Evolutionary conservation across 2,797 vertebrate genomes (phyloP), one percentile per base, ranked within the genome.

Genomic region (Hypotaenidia okinawae): DNA sequence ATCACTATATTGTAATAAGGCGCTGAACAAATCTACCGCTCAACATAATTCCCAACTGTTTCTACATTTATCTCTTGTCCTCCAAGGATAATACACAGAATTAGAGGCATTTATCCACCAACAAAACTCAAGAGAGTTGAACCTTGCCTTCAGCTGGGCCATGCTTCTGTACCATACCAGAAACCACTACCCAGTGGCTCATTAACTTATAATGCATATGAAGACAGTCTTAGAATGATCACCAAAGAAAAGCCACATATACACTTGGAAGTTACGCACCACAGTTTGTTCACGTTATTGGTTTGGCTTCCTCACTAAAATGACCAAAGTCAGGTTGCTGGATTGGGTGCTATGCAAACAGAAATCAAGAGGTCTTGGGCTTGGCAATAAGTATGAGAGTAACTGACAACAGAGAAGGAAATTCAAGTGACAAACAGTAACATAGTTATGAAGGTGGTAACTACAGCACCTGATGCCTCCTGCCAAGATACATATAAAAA

Each of bases 181-280:
- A 55, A 37, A 77, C 16, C 41, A 52, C 59, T 27, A 57, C 6
- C 24, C 13, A 15, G 25, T 45, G 45, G 45, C 69, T 5, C 41
- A 57, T 9, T 77, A 55, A 72, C 6, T 45, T 67, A 28, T 9
- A 66, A 43, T 4, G 37, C 32, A 63, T 2, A 4, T 15, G 9
- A 82, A 79, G 69, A 95, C 92, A 95, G 86, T 87, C 61, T 63
- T 58, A 57, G 10, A 92, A 35, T 23, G 45, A 45, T 76, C 58
- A 51, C 84, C 96, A 83, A 57, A 89, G 23, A 83, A 11, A 86
- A 68, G 22, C 93, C 72, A 76, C 89, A 95, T 77, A 96, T 37
- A 91, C 61, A 33, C 83, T 96, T 97, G 67, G 51, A 96, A 94
- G 30, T 28, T 88, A 92, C 7, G 5, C 89, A 93, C 96, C 91